phyloP scores from a whole-genome alignment of 1,140 invertebrate species.

The Samia ricini region DNA sequence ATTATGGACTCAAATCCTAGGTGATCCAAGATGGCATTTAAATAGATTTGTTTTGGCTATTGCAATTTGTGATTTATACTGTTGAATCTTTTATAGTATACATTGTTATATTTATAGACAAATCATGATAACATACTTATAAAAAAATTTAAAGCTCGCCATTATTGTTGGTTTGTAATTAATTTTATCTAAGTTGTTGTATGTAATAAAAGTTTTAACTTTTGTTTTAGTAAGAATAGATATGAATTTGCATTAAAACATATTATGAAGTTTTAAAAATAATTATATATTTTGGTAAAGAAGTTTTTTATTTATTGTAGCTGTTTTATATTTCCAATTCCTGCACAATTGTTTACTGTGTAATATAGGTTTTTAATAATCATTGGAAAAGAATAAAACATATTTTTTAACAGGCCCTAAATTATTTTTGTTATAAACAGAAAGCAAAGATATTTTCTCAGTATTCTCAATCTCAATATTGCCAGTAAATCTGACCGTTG shows the following conservation, averaged over 20 bases:
- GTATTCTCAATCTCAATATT: no score
- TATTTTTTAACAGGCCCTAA: no score
- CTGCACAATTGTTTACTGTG: no score
- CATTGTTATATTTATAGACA: background rate
- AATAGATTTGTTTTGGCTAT: background rate
- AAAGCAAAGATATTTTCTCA: no score
- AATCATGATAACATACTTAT: background rate
- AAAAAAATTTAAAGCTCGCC: background rate
- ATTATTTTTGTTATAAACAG: no score
- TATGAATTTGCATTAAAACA: constrained; percentile 16
- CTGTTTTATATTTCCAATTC: no score
- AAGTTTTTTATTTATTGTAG: no score
- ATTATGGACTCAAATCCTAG: constrained; percentile 81
- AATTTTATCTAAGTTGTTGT: constrained; percentile 12
- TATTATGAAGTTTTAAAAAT: background rate
- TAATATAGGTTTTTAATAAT: no score
- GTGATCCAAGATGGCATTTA: constrained; percentile 20
- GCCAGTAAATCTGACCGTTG: no score
- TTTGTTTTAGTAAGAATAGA: constrained; percentile 8
- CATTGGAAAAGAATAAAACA: no score
- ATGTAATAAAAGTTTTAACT: constrained; percentile 11
- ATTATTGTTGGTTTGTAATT: background rate
- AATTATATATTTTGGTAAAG: no score
- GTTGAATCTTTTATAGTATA: background rate
- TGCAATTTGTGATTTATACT: background rate